These are phyloP conservation scores for Dasypus novemcinctus DNA, from an alignment of 2,113 vertebrate genomes.

Conservation along the genomic window DNA sequence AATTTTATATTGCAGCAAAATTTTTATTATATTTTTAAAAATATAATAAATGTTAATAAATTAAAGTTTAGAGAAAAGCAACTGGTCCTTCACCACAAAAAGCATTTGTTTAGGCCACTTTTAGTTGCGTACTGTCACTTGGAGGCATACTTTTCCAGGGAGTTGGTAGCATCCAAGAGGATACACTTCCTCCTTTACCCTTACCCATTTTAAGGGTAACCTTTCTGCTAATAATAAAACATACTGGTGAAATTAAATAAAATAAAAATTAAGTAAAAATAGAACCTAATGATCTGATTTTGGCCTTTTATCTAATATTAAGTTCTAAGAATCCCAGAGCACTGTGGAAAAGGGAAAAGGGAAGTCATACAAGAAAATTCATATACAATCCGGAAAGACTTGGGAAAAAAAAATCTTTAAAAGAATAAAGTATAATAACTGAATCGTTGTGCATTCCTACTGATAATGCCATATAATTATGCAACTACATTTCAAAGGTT, in stretches of 20 bases:
- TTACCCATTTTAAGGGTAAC: background rate
- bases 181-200: background rate
- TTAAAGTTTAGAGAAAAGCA: background rate
- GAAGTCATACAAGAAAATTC: background rate
- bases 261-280: conserved; percentile 42
- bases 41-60: background rate
- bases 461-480: conserved; percentile 52
- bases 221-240: conserved; percentile 35
- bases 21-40: conserved; percentile 25
- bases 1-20: background rate
- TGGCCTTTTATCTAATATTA: background rate
- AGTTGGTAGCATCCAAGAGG: conserved; percentile 24
- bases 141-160: background rate
- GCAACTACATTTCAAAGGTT: conserved; percentile 44
- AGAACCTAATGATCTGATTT: conserved; percentile 10
- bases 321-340: background rate
- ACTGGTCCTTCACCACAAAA: background rate
- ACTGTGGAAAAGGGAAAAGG: background rate
- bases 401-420: background rate
- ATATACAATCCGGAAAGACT: conserved; percentile 12
- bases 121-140: background rate
- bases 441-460: conserved; percentile 22
- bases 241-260: background rate
- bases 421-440: conserved; percentile 53
- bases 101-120: background rate